Evolutionary conservation across 2,888 invertebrate genomes (phyloP).

Genomic region (Polymixis lichenea): DNA sequence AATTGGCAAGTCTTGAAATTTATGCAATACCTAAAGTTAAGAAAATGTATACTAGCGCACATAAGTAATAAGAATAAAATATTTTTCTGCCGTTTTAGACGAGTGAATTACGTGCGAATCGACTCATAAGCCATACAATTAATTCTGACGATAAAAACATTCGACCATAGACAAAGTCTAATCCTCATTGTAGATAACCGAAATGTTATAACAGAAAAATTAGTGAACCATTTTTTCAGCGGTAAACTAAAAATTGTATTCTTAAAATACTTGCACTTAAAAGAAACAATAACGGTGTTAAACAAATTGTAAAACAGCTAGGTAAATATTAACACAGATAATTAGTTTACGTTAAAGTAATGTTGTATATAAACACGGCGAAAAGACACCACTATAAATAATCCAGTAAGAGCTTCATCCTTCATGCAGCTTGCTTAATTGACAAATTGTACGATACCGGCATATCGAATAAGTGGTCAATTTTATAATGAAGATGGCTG

Average conservation of each 20-base stretch:
- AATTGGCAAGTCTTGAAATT: too few relatives aligned
- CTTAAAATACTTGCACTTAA: conserved; percentile 43
- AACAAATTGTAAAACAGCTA: conserved; percentile 37
- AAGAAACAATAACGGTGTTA: conserved; percentile 33
- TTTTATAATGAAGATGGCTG: conserved; percentile 59
- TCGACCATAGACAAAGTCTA: neutral
- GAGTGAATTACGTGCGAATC: too few relatives aligned
- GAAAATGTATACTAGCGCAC: too few relatives aligned
- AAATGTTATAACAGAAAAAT: conserved; percentile 23
- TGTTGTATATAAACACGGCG: conserved; percentile 25
- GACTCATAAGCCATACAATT: conserved; percentile 3
- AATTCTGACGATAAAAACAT: neutral
- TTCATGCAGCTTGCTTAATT: conserved; percentile 69
- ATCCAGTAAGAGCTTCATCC: conserved; percentile 55
- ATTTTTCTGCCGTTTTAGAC: too few relatives aligned
- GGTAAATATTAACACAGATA: conserved; percentile 52
- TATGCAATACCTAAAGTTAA: too few relatives aligned
- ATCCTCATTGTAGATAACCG: neutral
- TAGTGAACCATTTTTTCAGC: conserved; percentile 18
- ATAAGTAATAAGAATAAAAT: too few relatives aligned
- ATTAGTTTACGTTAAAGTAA: conserved; percentile 55
- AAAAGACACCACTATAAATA: conserved; percentile 58
- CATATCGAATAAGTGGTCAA: conserved; percentile 67
- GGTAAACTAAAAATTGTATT: conserved; percentile 22
- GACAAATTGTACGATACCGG: conserved; percentile 75